Conservation (phyloP, 2,888 invertebrate genomes). For the Drosophila kambysellisi region DNA sequence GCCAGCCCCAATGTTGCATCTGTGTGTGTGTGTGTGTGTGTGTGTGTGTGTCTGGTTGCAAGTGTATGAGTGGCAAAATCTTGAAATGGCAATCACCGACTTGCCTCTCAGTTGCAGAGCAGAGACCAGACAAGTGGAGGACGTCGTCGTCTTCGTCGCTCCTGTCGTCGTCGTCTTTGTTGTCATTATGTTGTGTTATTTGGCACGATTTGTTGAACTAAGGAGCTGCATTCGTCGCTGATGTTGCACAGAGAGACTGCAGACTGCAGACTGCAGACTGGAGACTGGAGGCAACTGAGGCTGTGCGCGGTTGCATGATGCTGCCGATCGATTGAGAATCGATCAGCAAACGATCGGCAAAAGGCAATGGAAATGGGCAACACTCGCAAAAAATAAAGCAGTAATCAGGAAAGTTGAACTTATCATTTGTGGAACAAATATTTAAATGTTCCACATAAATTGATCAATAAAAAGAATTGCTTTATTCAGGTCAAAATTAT, state of each 20-base stretch:
- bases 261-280: constrained; percentile 11
- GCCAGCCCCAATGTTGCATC: constrained; percentile 55
- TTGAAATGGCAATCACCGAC: constrained; percentile 81
- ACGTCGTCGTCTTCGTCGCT: constrained; percentile 47
- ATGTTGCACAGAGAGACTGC: constrained; percentile 5
- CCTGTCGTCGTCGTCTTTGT: constrained; percentile 77
- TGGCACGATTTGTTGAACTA: constrained; percentile 83
- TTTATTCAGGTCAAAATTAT: neutral
- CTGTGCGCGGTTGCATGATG: constrained; percentile 83
- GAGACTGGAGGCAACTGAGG: constrained; percentile 21
- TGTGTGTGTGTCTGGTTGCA: constrained; percentile 33
- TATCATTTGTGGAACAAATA: neutral
- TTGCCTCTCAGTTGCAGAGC: constrained; percentile 29
- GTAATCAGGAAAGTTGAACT: neutral
- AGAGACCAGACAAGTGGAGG: constrained; percentile 69
- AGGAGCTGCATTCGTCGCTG: constrained; percentile 51
- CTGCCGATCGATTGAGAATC: constrained; percentile 81
- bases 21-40: constrained; percentile 15
- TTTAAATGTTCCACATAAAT: neutral
- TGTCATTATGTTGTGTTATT: constrained; percentile 82
- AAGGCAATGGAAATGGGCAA: constrained; percentile 31
- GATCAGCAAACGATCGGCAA: constrained; percentile 74
- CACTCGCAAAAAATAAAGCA: constrained; percentile 25
- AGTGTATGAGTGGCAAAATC: constrained; percentile 67
- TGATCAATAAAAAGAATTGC: neutral